Evolutionary conservation across 2,888 invertebrate genomes (phyloP), one percentile per base, ranked within the genome.

Genomic region (Acleris emargana): DNA sequence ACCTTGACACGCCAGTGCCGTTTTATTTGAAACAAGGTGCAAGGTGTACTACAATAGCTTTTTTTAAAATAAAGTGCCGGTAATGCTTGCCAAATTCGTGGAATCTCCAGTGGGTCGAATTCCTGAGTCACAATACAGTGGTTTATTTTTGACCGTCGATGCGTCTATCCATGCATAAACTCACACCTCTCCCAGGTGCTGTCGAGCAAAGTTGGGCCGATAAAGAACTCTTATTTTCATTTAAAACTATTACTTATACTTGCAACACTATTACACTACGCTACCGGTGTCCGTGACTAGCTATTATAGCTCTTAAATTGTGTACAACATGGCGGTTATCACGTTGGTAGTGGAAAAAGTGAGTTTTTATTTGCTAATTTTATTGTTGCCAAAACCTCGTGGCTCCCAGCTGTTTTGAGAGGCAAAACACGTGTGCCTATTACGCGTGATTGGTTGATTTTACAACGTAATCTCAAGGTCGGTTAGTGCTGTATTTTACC

Each of bases 1-100:
- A 63, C 86, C 86, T 87, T 87, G 87, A 86, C 86, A 86, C 79
- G 77, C 78, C 83, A 73, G 77, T 79, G 79, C 69, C 71, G 81
- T 82, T 84, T 81, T 82, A 80, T 84, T 83, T 77, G 78, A 80
- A 78, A 75, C 73, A 67, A 72, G 71, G 74, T 78, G 79, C 76
- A 78, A 81, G 79, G 79, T 77, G 77, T 71, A 73, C 77, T 67
- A 69, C 72, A 73, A 76, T 72, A 73, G 69, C 72, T 70, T 71
- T 63, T 69, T 68, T 67, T 64, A 58, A 58, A 72, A 74, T 73
- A 62, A 71, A 69, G 64, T 62, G 74, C 68, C 72, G 73, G 80
- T 72, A 78, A 74, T 78, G 77, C 76, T 80, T 86, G 86, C 84
- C 84, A 85, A 84, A 79, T 79, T 71, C 71, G 71, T 74, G 75